Evolutionary conservation across 2,113 vertebrate species (phyloP).

Genomic region (Oreotrochilus melanogaster): DNA sequence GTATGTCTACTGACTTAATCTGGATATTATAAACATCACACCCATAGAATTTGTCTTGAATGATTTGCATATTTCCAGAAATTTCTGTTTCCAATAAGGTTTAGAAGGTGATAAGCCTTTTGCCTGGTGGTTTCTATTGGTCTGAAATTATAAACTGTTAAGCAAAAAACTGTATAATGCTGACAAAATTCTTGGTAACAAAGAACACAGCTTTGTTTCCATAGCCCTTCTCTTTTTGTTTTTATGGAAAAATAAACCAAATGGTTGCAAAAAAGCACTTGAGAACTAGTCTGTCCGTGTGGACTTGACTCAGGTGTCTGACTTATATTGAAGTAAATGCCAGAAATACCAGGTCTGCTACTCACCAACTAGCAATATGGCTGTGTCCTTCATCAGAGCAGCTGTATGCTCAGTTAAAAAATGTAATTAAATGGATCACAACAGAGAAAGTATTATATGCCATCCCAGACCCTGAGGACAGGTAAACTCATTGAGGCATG

Average conservation of each 20-base stretch:
- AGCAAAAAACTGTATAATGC: neutral
- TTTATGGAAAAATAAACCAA: neutral
- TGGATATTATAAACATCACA: neutral
- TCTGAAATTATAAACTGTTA: neutral
- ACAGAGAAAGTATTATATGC: neutral
- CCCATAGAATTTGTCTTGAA: neutral
- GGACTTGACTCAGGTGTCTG: neutral
- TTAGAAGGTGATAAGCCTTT: neutral
- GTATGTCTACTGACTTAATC: neutral
- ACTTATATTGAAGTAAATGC: neutral
- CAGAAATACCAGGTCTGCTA: neutral
- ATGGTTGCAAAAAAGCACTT: neutral
- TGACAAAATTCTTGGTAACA: neutral
- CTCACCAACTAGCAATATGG: neutral
- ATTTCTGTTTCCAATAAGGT: neutral
- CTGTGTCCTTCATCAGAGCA: slow-evolving; percentile 32
- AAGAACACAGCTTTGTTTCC: neutral
- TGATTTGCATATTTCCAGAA: neutral
- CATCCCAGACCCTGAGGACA: neutral
- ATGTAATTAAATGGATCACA: neutral
- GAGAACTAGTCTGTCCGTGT: neutral
- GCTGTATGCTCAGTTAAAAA: neutral
- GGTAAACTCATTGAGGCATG: neutral
- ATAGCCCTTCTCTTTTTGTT: neutral
- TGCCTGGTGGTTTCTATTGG: neutral